A percentile compares a stretch with the other conserved stretches of the same genome.
These are phyloP conservation scores for Patiria pectinifera DNA, from an alignment of 53 echinoderm and acorn worm genomes.

Conservation along the genomic window DNA sequence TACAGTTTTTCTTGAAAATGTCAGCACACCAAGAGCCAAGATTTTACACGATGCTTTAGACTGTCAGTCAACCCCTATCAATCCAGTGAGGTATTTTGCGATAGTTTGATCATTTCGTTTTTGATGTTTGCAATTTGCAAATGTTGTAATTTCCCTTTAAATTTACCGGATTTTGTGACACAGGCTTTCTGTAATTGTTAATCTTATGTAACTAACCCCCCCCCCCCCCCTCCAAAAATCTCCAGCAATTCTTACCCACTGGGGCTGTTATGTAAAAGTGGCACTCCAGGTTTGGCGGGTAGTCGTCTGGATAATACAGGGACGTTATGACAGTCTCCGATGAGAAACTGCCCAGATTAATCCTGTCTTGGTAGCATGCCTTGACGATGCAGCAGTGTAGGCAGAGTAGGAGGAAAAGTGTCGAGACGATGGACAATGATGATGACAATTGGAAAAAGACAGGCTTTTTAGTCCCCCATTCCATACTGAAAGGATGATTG, in stretches of 20 bases:
- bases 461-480: neutral
- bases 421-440: neutral
- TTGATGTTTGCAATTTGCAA: too few species aligned
- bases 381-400: neutral
- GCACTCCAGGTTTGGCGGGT: conserved; percentile 36
- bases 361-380: conserved; percentile 13
- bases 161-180: too few species aligned
- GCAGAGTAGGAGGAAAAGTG: neutral
- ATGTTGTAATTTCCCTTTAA: too few species aligned
- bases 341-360: neutral
- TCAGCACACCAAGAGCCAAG: too few species aligned
- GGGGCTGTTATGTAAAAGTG: conserved; percentile 17
- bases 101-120: too few species aligned
- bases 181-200: too few species aligned
- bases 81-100: too few species aligned
- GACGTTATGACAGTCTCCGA: conserved; percentile 9
- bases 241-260: neutral
- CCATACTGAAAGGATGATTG: neutral
- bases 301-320: conserved; percentile 38
- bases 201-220: too few species aligned
- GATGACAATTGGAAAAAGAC: neutral
- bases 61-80: too few species aligned
- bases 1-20: too few species aligned
- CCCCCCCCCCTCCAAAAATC: too few species aligned
- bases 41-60: too few species aligned